These are phyloP conservation scores for Drosophila sturtevanti DNA, from an alignment of 1,140 invertebrate species.

Conservation along the genomic window DNA sequence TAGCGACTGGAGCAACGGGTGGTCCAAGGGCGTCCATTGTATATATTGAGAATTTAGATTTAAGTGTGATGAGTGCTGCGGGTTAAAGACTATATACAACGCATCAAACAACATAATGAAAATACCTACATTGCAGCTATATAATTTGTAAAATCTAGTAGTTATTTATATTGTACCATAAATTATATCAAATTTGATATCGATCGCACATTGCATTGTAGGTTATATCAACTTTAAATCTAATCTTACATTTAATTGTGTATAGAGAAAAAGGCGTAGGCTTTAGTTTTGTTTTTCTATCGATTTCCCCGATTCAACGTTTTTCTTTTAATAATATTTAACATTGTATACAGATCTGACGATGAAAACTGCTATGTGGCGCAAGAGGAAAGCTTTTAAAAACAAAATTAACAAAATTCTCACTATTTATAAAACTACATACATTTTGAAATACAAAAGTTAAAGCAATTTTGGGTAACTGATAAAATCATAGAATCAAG, in stretches of 20 bases:
- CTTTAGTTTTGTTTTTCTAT: slow-evolving; percentile 44
- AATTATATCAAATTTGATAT: slow-evolving; percentile 41
- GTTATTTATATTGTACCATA: slow-evolving; percentile 66
- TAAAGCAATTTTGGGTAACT: slow-evolving; percentile 23
- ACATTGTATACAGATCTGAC: slow-evolving; percentile 35
- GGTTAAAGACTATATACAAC: slow-evolving; percentile 32
- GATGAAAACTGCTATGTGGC: slow-evolving; percentile 16
- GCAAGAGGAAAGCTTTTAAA: slow-evolving; percentile 71
- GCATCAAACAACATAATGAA: slow-evolving; percentile 26
- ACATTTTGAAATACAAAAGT: slow-evolving; percentile 43
- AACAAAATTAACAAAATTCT: slow-evolving; percentile 58
- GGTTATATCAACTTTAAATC: slow-evolving; percentile 37
- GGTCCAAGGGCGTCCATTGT: slow-evolving; percentile 33
- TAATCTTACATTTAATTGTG: slow-evolving; percentile 52
- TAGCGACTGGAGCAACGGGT: no score
- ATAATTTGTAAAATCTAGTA: slow-evolving; percentile 59
- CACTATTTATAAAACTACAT: slow-evolving; percentile 62
- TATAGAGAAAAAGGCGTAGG: slow-evolving; percentile 52
- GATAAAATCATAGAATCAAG: slow-evolving; percentile 12
- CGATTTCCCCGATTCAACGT: slow-evolving; percentile 10
- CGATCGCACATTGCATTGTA: slow-evolving; percentile 41
- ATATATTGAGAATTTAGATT: slow-evolving; percentile 54
- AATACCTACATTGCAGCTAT: slow-evolving; percentile 33
- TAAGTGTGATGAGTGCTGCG: slow-evolving; percentile 41
- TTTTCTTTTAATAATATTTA: slow-evolving; percentile 42